Base-by-base conservation (phyloP, 2,113 vertebrate genomes). In the Recurvirostra avosetta region DNA sequence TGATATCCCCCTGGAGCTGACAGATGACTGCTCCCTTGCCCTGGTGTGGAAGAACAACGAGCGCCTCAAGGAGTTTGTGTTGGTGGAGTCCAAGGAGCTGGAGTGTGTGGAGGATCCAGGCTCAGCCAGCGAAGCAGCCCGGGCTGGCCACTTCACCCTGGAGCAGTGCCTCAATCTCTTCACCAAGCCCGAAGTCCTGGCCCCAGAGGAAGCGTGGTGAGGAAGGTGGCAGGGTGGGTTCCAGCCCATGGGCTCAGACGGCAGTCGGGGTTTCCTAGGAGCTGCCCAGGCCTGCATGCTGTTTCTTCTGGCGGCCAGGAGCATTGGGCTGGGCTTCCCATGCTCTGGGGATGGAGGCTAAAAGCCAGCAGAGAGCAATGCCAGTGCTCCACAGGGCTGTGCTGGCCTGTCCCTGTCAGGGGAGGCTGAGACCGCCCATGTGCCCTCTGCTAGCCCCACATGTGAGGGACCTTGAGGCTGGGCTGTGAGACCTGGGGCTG, bases 111-210 rank as follows among this genome's bases (percentile, higher is more conserved):
- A 99, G 91, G 99, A 99, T 80, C 99, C 99, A 0, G 98, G 99
- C 89, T 99, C 99, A 0, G 98, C 99, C 53, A 99, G 99, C 0
- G 99, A 99, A 97, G 99, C 99, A 2, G 99, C 99, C 77, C 98
- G 99, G 21, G 99, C 99, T 1, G 99, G 99, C 79, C 99, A 99
- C 96, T 99, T 99, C 97, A 99, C 99, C 30, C 98, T 99, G 90
- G 99, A 99, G 96, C 99, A 99, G 97, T 99, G 99, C 97, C 99
- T 99, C 93, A 99, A 99, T 94, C 99, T 99, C 89, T 99, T 99
- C 96, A 99, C 99, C 8, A 99, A 98, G 96, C 99, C 99, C 0
- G 99, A 99, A 98, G 99, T 99, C 94, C 98, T 99, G 94, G 99
- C 99, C 7, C 99, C 99, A 0, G 99, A 99, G 95, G 99, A 99